These are phyloP conservation scores for Geotrupes spiniger DNA, from an alignment of 2,888 invertebrate species.

Conservation along the genomic window DNA sequence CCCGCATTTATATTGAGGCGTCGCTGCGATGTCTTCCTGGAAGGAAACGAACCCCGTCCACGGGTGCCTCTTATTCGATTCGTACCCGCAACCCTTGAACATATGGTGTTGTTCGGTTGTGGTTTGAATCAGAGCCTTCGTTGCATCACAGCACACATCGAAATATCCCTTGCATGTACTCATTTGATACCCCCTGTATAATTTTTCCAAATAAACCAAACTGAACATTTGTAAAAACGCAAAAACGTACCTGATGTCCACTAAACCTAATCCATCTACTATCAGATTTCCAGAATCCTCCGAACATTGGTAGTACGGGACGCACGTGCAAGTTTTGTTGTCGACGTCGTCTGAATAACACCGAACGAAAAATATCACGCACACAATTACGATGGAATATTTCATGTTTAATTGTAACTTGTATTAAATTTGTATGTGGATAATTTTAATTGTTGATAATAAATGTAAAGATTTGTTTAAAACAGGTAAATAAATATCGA, in stretches of 20 bases:
- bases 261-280: constrained; percentile 23
- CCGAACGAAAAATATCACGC: too few species aligned
- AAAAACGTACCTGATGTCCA: constrained; percentile 28
- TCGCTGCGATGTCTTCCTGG: constrained; percentile 11
- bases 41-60: constrained; percentile 22
- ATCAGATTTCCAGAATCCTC: constrained; percentile 25
- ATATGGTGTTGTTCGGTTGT: constrained; percentile 3
- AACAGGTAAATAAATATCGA: too few species aligned
- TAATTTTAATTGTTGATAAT: too few species aligned
- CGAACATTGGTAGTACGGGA: constrained; percentile 29
- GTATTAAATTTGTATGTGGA: too few species aligned
- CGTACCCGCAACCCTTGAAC: constrained; percentile 23
- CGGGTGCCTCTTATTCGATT: constrained; percentile 16
- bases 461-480: too few species aligned
- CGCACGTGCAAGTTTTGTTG: constrained; percentile 23
- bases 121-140: constrained; percentile 11
- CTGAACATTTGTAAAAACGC: neutral
- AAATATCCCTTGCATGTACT: constrained; percentile 26
- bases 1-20: constrained; percentile 56
- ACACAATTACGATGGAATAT: too few species aligned
- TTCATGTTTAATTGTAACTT: too few species aligned
- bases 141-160: constrained; percentile 26
- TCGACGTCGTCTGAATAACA: too few species aligned
- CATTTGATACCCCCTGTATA: too few species aligned
- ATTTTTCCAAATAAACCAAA: neutral